phyloP scores from a whole-genome alignment of 2,797 vertebrate species.

The Botia kubotai region DNA sequence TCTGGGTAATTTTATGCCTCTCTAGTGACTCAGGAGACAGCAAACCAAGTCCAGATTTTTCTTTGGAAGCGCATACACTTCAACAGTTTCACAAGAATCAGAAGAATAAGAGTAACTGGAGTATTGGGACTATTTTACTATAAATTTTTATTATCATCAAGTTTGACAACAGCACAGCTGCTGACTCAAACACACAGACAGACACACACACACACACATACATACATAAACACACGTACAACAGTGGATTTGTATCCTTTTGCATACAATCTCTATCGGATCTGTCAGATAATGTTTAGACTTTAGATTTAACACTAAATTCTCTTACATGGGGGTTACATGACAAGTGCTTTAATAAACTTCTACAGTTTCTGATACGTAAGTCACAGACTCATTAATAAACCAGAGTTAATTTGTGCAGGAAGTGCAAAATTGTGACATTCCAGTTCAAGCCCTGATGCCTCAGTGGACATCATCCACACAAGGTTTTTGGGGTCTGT shows the following conservation, averaged over 20 bases:
- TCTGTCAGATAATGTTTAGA: slow-evolving; percentile 10
- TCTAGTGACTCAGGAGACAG: slow-evolving; percentile 43
- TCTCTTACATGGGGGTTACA: slow-evolving; percentile 7
- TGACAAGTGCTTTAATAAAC: slow-evolving; percentile 36
- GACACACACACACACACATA: slow-evolving; percentile 47
- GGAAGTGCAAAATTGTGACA: slow-evolving; percentile 56
- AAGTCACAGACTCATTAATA: slow-evolving; percentile 55
- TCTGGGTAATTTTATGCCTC: slow-evolving; percentile 52
- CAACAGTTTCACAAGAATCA: slow-evolving; percentile 9
- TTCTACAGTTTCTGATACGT: slow-evolving; percentile 28
- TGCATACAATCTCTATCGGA: slow-evolving; percentile 49
- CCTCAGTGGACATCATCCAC: slow-evolving; percentile 34
- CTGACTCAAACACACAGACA: slow-evolving; percentile 4
- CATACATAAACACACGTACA: slow-evolving; percentile 56
- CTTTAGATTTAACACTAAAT: background rate
- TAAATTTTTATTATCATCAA: slow-evolving; percentile 62
- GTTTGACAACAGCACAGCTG: slow-evolving; percentile 76
- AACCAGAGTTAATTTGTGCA: slow-evolving; percentile 41
- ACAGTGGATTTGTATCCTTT: slow-evolving; percentile 57
- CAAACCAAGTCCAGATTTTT: slow-evolving; percentile 46
- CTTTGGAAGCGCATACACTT: background rate
- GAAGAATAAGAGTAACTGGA: background rate
- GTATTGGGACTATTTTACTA: slow-evolving; percentile 63
- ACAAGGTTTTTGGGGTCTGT: slow-evolving; percentile 20
- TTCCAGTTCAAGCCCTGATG: slow-evolving; percentile 29